phyloP scores from a whole-genome alignment of 2,113 vertebrate species.

The Physeter macrocephalus region DNA sequence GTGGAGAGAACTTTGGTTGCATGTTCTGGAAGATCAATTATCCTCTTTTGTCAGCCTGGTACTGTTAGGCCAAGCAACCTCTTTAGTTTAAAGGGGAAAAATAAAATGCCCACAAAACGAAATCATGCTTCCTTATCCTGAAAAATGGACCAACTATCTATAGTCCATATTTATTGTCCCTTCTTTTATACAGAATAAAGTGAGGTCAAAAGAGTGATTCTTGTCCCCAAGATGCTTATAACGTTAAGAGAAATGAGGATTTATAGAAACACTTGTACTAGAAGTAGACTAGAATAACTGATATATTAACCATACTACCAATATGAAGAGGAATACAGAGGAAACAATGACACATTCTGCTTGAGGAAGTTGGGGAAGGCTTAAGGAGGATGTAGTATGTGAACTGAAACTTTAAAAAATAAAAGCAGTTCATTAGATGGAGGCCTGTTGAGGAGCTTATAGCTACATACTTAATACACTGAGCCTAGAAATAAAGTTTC shows the following conservation, averaged over 20 bases:
- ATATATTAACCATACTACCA: background rate
- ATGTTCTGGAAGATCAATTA: background rate
- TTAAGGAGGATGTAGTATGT: background rate
- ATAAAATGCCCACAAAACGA: background rate
- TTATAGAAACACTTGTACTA: background rate
- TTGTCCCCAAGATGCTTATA: background rate
- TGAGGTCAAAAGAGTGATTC: background rate
- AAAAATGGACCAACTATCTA: background rate
- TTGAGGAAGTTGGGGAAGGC: background rate
- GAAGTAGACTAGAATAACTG: background rate
- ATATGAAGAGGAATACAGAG: background rate
- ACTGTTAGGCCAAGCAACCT: background rate
- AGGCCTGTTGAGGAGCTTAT: background rate
- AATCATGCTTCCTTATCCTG: background rate
- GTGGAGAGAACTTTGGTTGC: background rate
- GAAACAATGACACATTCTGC: background rate
- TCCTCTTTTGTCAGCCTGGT: background rate
- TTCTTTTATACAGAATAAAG: background rate
- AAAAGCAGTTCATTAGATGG: background rate
- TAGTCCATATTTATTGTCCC: background rate
- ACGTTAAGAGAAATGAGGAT: background rate
- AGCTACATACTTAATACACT: background rate
- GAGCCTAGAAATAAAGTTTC: background rate
- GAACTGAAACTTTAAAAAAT: background rate
- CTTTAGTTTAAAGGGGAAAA: background rate